Conservation (phyloP, 1,140 invertebrate genomes). For the Tetraneura akinire region DNA sequence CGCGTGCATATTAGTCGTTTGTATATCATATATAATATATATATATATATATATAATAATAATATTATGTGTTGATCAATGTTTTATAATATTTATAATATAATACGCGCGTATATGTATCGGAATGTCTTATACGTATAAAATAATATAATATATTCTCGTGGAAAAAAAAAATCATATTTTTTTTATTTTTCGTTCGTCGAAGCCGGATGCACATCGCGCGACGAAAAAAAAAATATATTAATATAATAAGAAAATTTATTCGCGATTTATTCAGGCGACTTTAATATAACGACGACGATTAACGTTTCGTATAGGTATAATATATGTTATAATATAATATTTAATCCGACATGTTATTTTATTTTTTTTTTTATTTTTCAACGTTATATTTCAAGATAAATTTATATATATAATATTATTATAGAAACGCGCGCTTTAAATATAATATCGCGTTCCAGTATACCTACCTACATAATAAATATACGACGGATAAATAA, state of each 20-base stretch:
- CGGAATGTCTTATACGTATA: no score
- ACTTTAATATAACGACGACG: conserved; percentile 2
- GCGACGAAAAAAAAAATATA: no score
- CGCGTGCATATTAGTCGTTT: no score
- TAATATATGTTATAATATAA: background rate
- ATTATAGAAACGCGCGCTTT: background rate
- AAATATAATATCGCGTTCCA: no score
- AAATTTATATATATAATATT: background rate
- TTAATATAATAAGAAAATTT: background rate
- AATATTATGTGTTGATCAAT: no score
- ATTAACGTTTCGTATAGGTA: background rate
- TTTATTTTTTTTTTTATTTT: background rate
- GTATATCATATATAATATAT: no score
- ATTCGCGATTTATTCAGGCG: conserved; percentile 9
- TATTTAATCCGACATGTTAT: conserved; percentile 23
- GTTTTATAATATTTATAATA: no score
- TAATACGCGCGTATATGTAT: no score
- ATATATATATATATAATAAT: no score
- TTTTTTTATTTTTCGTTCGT: background rate
- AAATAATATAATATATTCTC: no score
- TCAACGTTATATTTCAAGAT: background rate
- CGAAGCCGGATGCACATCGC: background rate
- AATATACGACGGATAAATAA: no score
- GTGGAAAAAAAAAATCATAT: background rate
- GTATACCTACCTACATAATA: no score